Evolutionary conservation across 2,888 invertebrate species (phyloP), one percentile per base, ranked within the genome.

Genomic region (Nomada fabriciana): DNA sequence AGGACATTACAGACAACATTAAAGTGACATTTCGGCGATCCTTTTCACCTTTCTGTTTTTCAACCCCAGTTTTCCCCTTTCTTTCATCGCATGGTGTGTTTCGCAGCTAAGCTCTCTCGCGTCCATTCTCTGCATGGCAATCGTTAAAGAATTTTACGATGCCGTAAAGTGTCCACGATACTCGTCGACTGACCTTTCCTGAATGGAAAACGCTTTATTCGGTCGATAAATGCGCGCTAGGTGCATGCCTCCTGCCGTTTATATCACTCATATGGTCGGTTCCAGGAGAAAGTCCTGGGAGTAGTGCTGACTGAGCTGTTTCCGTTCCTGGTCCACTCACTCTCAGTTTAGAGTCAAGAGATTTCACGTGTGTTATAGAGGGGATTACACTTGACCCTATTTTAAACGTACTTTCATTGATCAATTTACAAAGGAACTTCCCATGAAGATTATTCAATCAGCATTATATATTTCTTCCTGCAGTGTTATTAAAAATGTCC

Each of bases 131-230:
- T 23, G 68, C 80, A 73, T 59, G 80, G 55, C 80, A 76, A 82
- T 85, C 87, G 84, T 89, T 88, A 89, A 87, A 80, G 70, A 52
- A 80, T 69, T 88, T 88, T 88, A 88, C 85, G 82, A 79, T 43
- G 78, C 73, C 75, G 82, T 87, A 88, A 88, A 88, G 20, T 70
- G 43, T 61, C 36, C 74, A 47, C 7, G 75, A 83, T 82, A 80
- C 78, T 83, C 65, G 77, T 42, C 80, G 71, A 80, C 80, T 87
- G 83, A 88, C 88, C 89, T 87, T 89, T 80, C 65, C 76, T 55
- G 63, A 75, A 88, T 71, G 82, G 78, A 61, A 79, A 60, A 80
- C 70, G 70, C 36, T 59, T 59, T 36, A 36, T 76, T 59, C 68
- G 47, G 15, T 47, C 64, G 80, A 86, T 84, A 82, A 76, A 67